These are phyloP conservation scores for Prosapia bicincta DNA, from an alignment of 2,888 invertebrate genomes.

Conservation along the genomic window DNA sequence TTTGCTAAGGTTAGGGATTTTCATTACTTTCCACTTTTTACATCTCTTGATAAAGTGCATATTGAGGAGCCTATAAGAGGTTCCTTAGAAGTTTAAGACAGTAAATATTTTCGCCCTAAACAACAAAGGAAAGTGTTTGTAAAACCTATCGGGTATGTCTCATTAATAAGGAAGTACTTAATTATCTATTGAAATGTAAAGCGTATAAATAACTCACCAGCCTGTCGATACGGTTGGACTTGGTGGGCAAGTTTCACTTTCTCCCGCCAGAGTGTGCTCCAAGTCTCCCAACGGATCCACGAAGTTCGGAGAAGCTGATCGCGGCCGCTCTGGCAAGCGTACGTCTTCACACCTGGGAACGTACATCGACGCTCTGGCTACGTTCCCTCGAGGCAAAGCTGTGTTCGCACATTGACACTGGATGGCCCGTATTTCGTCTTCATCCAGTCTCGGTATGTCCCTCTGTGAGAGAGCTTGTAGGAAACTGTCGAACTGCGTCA, in stretches of 20 bases:
- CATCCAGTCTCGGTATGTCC: background rate
- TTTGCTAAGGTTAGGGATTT: no score
- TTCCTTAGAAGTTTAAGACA: no score
- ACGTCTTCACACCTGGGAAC: background rate
- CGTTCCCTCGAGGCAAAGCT: background rate
- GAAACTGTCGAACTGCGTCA: slow-evolving; percentile 4
- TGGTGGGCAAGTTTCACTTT: background rate
- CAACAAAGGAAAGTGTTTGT: no score
- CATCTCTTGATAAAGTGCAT: no score
- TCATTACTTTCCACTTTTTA: no score
- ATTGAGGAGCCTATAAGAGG: no score
- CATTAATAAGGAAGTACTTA: no score
- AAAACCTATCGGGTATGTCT: no score
- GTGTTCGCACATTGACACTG: background rate
- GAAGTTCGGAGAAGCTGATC: slow-evolving; percentile 6
- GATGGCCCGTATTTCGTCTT: background rate
- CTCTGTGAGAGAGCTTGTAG: background rate
- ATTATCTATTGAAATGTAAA: no score
- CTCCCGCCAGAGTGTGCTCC: no score
- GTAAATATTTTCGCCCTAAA: no score
- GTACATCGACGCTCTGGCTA: slow-evolving; percentile 11
- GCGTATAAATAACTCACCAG: background rate
- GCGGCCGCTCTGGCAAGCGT: background rate
- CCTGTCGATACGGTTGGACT: background rate
- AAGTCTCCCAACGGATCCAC: background rate